A percentile compares a stretch with the other conserved stretches of the same genome.
phyloP scores from a whole-genome alignment of 2,113 vertebrate genomes.

The Isichthys henryi region DNA sequence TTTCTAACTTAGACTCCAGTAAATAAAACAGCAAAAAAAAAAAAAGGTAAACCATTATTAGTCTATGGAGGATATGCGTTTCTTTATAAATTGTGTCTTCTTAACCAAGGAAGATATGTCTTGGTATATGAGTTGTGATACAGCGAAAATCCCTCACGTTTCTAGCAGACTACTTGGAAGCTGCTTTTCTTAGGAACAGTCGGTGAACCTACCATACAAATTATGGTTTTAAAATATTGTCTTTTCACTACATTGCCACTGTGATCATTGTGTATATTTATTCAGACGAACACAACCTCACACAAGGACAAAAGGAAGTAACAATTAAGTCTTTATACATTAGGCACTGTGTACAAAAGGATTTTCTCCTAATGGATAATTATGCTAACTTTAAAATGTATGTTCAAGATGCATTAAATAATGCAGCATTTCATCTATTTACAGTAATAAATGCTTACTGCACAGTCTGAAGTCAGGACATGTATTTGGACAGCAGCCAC shows the following conservation, averaged over 20 bases:
- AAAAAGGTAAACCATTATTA: not conserved
- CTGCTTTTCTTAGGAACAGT: not conserved
- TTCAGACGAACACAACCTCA: slow-evolving; percentile 3
- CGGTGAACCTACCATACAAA: not conserved
- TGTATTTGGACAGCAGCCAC: not conserved
- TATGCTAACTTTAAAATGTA: not conserved
- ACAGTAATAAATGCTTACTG: slow-evolving; percentile 15
- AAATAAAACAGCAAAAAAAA: slow-evolving; percentile 17
- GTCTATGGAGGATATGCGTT: not conserved
- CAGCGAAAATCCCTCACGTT: not conserved
- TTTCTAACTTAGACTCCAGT: slow-evolving; percentile 13
- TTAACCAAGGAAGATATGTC: not conserved
- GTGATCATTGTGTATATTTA: slow-evolving; percentile 12
- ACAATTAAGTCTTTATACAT: slow-evolving; percentile 11
- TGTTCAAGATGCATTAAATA: slow-evolving; percentile 1
- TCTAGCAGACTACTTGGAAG: not conserved
- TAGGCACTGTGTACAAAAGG: slow-evolving; percentile 5
- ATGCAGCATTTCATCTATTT: slow-evolving; percentile 15
- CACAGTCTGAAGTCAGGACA: not conserved
- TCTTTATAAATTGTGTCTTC: not conserved
- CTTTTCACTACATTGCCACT: slow-evolving; percentile 8
- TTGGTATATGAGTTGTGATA: not conserved
- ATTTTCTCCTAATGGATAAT: slow-evolving; percentile 6
- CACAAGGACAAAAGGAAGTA: not conserved
- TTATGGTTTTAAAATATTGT: not conserved